phyloP scores from a whole-genome alignment of 2,888 invertebrate genomes.

The Palloptera scutellata region DNA sequence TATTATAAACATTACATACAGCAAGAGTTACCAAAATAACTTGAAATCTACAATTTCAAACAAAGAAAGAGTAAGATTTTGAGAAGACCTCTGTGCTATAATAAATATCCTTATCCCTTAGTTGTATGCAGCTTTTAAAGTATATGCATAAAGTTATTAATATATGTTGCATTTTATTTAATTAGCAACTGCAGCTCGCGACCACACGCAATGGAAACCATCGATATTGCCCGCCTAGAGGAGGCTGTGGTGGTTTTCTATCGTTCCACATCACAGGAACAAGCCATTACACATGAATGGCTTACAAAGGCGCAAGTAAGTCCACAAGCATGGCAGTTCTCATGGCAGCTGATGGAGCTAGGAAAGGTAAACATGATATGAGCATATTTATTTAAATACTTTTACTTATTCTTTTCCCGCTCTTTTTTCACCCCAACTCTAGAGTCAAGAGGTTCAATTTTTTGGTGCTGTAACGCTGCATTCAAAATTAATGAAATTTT shows the following conservation, averaged over 20 bases:
- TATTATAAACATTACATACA: too few species aligned
- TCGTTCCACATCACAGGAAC: conserved; percentile 68
- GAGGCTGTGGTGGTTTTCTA: conserved; percentile 63
- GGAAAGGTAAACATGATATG: conserved; percentile 73
- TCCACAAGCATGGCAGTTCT: conserved; percentile 90
- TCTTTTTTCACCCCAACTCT: conserved; percentile 49
- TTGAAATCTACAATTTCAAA: too few species aligned
- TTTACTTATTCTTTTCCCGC: not conserved
- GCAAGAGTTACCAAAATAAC: too few species aligned
- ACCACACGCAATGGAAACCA: conserved; percentile 49
- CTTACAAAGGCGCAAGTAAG: conserved; percentile 85
- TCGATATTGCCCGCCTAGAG: conserved; percentile 60
- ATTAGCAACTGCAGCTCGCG: too few species aligned
- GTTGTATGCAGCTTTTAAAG: too few species aligned
- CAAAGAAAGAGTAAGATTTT: too few species aligned
- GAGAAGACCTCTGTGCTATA: too few species aligned
- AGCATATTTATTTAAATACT: too few species aligned
- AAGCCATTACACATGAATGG: conserved; percentile 85
- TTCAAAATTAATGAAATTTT: conserved; percentile 85
- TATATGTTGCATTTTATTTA: too few species aligned
- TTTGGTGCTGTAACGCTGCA: conserved; percentile 92
- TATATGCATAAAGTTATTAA: too few species aligned
- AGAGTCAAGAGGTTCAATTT: conserved; percentile 91
- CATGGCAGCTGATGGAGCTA: conserved; percentile 86
- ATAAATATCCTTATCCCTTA: too few species aligned